phyloP scores from a whole-genome alignment of 2,113 vertebrate genomes.

The Sylvilagus bachmani region DNA sequence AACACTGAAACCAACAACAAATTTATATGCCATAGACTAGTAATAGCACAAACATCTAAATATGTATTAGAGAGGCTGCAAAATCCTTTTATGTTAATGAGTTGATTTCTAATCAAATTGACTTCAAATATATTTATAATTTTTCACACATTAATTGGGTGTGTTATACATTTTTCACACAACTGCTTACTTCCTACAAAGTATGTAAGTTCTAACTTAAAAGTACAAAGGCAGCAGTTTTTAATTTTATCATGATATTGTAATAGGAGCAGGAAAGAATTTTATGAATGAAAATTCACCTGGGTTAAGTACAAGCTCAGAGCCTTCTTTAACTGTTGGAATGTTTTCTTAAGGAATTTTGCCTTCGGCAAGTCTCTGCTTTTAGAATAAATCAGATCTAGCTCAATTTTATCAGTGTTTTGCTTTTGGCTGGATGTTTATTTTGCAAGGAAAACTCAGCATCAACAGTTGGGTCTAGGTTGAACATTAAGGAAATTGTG shows the following conservation, averaged over 20 bases:
- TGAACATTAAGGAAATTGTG: slow-evolving; percentile 64
- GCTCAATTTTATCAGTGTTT: slow-evolving; percentile 72
- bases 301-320: slow-evolving; percentile 54
- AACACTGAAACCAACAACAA: slow-evolving; percentile 18
- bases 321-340: slow-evolving; percentile 43
- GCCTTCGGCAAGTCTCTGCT: slow-evolving; percentile 63
- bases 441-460: slow-evolving; percentile 74
- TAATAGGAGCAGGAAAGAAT: slow-evolving; percentile 52
- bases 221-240: slow-evolving; percentile 41
- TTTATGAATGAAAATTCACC: slow-evolving; percentile 79
- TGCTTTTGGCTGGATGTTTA: slow-evolving; percentile 63
- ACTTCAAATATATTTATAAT: slow-evolving; percentile 30
- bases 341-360: slow-evolving; percentile 75
- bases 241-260: slow-evolving; percentile 50
- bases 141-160: background rate
- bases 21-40: background rate
- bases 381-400: slow-evolving; percentile 74
- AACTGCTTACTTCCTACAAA: background rate
- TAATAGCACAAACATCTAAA: background rate
- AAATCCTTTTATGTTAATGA: slow-evolving; percentile 25
- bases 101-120: slow-evolving; percentile 26
- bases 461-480: slow-evolving; percentile 51
- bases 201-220: slow-evolving; percentile 32
- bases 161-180: slow-evolving; percentile 13
- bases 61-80: background rate